These are phyloP conservation scores for Oppia nitens DNA, from an alignment of 1,140 invertebrate genomes.

Conservation along the genomic window DNA sequence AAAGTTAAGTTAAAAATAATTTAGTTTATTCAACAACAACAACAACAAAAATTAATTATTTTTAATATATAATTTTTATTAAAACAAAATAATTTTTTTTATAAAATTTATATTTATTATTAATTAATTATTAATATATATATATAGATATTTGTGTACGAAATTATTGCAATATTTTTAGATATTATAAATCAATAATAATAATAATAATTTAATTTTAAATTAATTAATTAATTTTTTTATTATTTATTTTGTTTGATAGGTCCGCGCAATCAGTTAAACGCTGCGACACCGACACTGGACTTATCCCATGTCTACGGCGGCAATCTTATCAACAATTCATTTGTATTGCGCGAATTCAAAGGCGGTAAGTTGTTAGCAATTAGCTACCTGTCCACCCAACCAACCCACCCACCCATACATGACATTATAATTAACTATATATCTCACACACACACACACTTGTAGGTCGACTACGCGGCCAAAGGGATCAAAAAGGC, in stretches of 20 bases:
- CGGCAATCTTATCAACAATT: constrained; percentile 29
- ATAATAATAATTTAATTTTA: too few relatives aligned
- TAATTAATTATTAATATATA: too few relatives aligned
- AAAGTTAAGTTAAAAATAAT: too few relatives aligned
- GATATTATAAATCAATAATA: too few relatives aligned
- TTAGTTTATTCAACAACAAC: too few relatives aligned
- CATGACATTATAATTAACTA: neutral
- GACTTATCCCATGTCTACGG: constrained; percentile 56
- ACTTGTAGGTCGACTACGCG: constrained; percentile 1
- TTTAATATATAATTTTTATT: too few relatives aligned
- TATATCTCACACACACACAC: neutral
- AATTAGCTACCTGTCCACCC: neutral
- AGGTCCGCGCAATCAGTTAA: constrained; percentile 39
- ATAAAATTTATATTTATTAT: too few relatives aligned
- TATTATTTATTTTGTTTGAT: neutral
- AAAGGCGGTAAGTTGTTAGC: neutral
- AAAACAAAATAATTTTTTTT: too few relatives aligned
- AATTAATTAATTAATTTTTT: neutral
- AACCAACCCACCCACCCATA: neutral
- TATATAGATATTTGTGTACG: too few relatives aligned
- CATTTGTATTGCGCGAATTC: constrained; percentile 1
- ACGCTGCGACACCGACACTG: constrained; percentile 51
- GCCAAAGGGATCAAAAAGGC: neutral
- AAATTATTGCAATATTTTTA: too few relatives aligned
- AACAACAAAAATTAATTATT: too few relatives aligned